Base-by-base conservation (phyloP, 2,113 vertebrate genomes). In the Cavia aperea region DNA sequence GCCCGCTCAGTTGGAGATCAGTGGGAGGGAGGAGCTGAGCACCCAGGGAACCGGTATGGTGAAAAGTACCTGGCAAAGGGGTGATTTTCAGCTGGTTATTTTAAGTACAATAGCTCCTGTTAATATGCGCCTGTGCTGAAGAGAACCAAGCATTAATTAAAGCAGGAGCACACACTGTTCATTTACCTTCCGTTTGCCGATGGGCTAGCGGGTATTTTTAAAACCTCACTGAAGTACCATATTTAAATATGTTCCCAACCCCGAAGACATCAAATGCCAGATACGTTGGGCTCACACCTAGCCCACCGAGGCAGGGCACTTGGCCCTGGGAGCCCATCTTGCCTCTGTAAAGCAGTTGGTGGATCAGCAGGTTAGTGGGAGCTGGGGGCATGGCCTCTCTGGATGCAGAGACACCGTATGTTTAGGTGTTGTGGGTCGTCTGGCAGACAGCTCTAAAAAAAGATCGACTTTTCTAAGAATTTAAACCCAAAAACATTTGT, bases 381-480 rank as follows among this genome's bases (percentile, higher is more conserved):
- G 31, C 62, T 77, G 16, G 12, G 51, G 33, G 26, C 24, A 19
- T 10, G 49, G 86, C 51, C 24, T 65, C 36, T 58, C 60, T 10
- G 23, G 75, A 62, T 70, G 58, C 86, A 81, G 56, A 66, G 15
- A 70, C 91, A 81, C 75, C 88, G 70, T 96, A 93, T 94, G 92
- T 88, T 68, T 79, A 46, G 58, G 54, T 49, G 85, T 88, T 93
- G 73, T n/a, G 73, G 95, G 88, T 82, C 66, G 86, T 81, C 90
- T 65, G 49, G 87, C 88, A 91, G 36, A 62, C 85, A 79, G 90
- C 93, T 96, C 87, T 96, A 92, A 88, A 91, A 90, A 89, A 68
- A 92, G 68, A 95, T 23, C 39, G 23, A 10, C 73, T 93, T 92
- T 93, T 95, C 94, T 96, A 96, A 96, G 88, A 95, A 94, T 78